Conservation (phyloP, 30 jellyfish, hydroid and myxozoan species). For the Cassiopea xamachana region DNA sequence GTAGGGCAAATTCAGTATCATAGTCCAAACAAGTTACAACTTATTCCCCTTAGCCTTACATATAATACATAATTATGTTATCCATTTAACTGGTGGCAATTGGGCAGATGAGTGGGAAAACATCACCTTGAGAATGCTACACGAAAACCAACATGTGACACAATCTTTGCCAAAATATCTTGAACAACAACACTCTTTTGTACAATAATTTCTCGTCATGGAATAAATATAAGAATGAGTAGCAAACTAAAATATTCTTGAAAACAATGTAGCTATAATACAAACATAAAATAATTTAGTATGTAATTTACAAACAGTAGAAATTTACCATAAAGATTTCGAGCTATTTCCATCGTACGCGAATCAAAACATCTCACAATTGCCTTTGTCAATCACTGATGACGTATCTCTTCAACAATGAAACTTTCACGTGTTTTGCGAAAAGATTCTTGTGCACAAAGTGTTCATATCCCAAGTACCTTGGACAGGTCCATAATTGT, state of each 20-base stretch:
- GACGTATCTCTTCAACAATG: not conserved
- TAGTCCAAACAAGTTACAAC: too few species aligned
- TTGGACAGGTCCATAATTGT: constrained; percentile 44
- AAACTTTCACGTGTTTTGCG: not conserved
- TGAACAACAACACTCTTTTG: too few species aligned
- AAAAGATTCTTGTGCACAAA: not conserved
- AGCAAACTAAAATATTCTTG: not conserved
- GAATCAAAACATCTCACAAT: not conserved
- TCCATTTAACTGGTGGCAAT: too few species aligned
- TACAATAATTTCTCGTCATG: too few species aligned
- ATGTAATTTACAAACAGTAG: not conserved
- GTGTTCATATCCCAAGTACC: constrained; percentile 4
- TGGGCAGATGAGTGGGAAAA: too few species aligned
- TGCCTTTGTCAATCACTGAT: not conserved
- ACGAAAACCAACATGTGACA: too few species aligned
- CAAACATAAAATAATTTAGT: not conserved
- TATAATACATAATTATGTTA: too few species aligned
- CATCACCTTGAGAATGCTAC: too few species aligned
- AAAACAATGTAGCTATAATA: too few species aligned
- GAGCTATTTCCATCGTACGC: not conserved
- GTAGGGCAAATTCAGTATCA: too few species aligned
- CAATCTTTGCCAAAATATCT: too few species aligned
- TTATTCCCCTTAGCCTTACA: too few species aligned
- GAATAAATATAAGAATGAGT: not conserved
- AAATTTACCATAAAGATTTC: not conserved